Evolutionary conservation across 2,888 invertebrate genomes (phyloP).

Genomic region (Sycophila texana): DNA sequence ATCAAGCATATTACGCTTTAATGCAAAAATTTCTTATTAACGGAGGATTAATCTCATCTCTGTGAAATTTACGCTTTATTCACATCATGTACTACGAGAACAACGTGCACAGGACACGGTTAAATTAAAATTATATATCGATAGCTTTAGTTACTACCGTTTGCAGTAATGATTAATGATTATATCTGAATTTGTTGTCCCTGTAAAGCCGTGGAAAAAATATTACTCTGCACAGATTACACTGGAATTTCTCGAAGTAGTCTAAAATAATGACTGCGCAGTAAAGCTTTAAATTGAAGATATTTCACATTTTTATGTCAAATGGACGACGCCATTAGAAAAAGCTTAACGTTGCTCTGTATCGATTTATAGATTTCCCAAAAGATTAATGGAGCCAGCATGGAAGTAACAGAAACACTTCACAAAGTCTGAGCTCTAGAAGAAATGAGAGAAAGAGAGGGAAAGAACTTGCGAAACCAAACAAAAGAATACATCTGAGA

Average conservation of each 20-base stretch:
- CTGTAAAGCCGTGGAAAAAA: no score
- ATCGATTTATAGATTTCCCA: conserved; percentile 54
- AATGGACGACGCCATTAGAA: conserved; percentile 29
- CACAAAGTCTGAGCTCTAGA: conserved; percentile 6
- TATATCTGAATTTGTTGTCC: no score
- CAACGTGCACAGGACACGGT: no score
- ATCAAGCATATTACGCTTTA: no score
- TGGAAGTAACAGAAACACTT: conserved; percentile 47
- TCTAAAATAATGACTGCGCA: conserved; percentile 31
- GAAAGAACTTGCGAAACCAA: conserved; percentile 7
- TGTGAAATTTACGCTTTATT: no score
- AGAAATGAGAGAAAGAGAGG: background rate
- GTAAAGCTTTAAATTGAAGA: conserved; percentile 18
- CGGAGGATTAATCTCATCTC: no score
- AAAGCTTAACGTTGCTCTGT: conserved; percentile 40
- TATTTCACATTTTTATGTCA: conserved; percentile 16
- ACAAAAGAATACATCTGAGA: conserved; percentile 43
- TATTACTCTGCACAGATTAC: no score
- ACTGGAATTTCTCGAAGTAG: no score
- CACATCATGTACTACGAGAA: no score
- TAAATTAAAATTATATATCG: background rate
- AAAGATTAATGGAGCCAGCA: conserved; percentile 48
- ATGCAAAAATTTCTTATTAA: no score
- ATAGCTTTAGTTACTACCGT: no score
- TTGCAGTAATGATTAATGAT: no score